A percentile compares a stretch with the other conserved stretches of the same genome.
Evolutionary conservation across 2,797 vertebrate species (phyloP).

Genomic region (Spinus pinus): DNA sequence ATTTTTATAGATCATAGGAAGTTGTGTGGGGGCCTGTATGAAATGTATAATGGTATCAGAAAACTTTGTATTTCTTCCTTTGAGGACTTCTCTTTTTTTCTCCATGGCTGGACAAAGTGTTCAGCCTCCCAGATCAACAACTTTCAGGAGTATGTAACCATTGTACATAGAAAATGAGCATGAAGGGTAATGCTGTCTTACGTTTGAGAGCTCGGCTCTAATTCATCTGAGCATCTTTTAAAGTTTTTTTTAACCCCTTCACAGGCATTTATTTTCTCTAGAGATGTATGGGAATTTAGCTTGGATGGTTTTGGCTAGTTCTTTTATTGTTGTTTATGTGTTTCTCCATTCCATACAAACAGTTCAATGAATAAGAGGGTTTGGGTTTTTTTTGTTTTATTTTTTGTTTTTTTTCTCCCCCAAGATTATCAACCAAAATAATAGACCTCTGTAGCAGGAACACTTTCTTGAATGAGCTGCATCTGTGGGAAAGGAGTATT

Average conservation of each 20-base stretch:
- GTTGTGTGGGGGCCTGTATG: neutral
- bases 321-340: neutral
- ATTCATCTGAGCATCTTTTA: neutral
- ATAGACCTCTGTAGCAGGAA: neutral
- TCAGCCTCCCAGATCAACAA: neutral
- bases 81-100: neutral
- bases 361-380: neutral
- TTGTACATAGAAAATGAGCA: neutral
- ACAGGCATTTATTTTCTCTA: neutral
- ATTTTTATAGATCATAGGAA: neutral
- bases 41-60: neutral
- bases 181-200: neutral
- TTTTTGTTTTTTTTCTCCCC: neutral
- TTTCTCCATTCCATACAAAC: neutral
- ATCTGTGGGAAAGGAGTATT: slow-evolving; percentile 27
- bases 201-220: neutral
- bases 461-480: neutral
- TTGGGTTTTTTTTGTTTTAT: neutral
- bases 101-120: neutral
- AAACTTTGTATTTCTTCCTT: neutral
- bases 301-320: neutral
- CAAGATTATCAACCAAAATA: neutral
- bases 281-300: neutral
- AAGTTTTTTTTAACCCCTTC: neutral
- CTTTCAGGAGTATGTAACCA: neutral